Conservation (phyloP, 1,140 invertebrate species). For the Elymnias hypermnestra region DNA sequence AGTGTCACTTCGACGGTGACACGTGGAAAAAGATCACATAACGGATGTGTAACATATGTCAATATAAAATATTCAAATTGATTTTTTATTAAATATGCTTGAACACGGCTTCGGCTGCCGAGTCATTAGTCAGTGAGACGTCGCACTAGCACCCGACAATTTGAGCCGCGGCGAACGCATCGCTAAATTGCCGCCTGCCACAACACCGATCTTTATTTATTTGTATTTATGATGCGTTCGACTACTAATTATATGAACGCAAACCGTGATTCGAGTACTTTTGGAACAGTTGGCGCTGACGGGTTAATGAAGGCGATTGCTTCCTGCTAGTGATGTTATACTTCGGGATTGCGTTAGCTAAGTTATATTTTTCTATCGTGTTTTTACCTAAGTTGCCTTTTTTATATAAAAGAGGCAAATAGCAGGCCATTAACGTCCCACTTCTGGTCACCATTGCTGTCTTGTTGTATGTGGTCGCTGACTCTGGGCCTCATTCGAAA, state of each 20-base stretch:
- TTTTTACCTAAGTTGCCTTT: too few species aligned
- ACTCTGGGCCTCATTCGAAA: too few species aligned
- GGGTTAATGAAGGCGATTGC: slow-evolving; percentile 63
- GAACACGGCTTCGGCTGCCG: slow-evolving; percentile 39
- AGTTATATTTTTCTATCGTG: too few species aligned
- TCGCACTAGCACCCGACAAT: slow-evolving; percentile 47
- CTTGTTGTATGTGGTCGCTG: too few species aligned
- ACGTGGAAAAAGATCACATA: too few species aligned
- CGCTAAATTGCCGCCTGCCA: slow-evolving; percentile 65
- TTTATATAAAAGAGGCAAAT: too few species aligned
- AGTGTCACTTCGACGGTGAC: too few species aligned
- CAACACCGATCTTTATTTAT: slow-evolving; percentile 66
- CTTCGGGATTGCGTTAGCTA: too few species aligned
- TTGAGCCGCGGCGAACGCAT: slow-evolving; percentile 43
- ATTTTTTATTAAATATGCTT: slow-evolving; percentile 49
- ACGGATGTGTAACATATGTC: slow-evolving; percentile 36
- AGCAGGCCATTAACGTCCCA: too few species aligned
- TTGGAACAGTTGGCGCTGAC: slow-evolving; percentile 69
- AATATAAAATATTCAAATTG: slow-evolving; percentile 47
- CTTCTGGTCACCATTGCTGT: too few species aligned
- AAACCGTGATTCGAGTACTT: slow-evolving; percentile 59
- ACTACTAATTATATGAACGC: slow-evolving; percentile 63
- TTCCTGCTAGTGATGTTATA: slow-evolving; percentile 33
- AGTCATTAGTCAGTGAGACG: slow-evolving; percentile 67
- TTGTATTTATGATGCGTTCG: slow-evolving; percentile 66